Percentiles rank a stretch among this genome's conserved stretches.
Evolutionary conservation across 2,113 vertebrate species (phyloP).

Genomic region (Colossoma macropomum): DNA sequence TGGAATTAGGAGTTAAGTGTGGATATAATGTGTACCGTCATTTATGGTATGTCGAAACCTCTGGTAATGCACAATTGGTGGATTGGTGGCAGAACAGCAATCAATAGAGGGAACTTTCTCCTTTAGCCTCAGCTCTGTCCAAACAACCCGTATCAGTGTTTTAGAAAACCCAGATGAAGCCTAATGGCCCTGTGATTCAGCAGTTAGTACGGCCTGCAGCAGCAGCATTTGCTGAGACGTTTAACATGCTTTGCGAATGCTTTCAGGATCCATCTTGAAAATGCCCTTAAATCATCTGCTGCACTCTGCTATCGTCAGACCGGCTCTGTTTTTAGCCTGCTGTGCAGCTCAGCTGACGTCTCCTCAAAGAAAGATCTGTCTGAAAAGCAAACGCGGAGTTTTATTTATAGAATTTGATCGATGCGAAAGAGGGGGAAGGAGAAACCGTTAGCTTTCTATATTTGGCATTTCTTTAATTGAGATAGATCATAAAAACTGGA

Average conservation of each 20-base stretch:
- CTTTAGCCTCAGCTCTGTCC: too few relatives aligned
- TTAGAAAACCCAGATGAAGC: background rate
- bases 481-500: slow-evolving; percentile 7
- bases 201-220: background rate
- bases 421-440: slow-evolving; percentile 18
- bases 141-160: slow-evolving; percentile 21
- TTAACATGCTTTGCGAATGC: background rate
- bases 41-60: background rate
- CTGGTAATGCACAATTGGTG: background rate
- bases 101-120: background rate
- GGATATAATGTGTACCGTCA: background rate
- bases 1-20: background rate
- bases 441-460: slow-evolving; percentile 17
- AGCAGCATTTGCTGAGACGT: background rate
- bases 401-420: slow-evolving; percentile 49
- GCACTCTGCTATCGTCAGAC: slow-evolving; percentile 10
- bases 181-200: slow-evolving; percentile 18
- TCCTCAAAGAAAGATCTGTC: slow-evolving; percentile 34
- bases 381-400: slow-evolving; percentile 31
- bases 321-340: slow-evolving; percentile 50
- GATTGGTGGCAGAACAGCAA: background rate
- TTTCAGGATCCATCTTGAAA: background rate
- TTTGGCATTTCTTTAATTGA: slow-evolving; percentile 41
- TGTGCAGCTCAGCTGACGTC: slow-evolving; percentile 29
- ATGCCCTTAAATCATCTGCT: slow-evolving; percentile 29